Conservation (phyloP, 1,140 invertebrate species). For the Sipha flava region DNA sequence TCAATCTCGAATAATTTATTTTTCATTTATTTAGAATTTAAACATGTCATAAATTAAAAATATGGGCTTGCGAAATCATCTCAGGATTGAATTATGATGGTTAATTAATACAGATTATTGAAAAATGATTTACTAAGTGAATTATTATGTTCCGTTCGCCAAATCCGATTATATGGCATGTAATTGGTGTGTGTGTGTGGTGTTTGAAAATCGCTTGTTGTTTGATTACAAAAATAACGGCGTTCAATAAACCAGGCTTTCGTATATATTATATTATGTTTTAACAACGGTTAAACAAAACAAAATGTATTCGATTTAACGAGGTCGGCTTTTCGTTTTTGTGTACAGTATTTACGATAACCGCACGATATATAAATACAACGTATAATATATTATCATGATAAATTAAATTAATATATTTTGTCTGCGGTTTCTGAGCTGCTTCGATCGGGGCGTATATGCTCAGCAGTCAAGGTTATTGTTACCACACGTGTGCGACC, state of each 20-base stretch:
- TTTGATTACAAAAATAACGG: not conserved
- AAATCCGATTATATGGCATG: not conserved
- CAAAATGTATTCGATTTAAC: too few species aligned
- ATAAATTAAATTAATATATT: too few species aligned
- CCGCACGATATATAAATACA: too few species aligned
- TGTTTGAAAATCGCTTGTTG: not conserved
- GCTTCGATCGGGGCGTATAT: too few species aligned
- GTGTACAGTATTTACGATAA: too few species aligned
- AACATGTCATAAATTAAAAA: not conserved
- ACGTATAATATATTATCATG: too few species aligned
- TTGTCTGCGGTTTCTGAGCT: too few species aligned
- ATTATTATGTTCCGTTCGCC: not conserved
- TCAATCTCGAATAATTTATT: not conserved
- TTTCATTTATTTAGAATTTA: not conserved
- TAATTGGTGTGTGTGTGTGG: not conserved
- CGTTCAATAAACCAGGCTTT: too few species aligned
- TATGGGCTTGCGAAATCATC: not conserved
- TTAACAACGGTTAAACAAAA: too few species aligned
- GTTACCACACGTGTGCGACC: too few species aligned
- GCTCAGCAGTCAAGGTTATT: too few species aligned
- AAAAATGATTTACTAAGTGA: not conserved
- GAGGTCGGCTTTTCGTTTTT: too few species aligned
- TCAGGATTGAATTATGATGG: not conserved
- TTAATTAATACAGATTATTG: conserved; percentile 12
- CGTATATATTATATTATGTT: not conserved